Base-by-base conservation (phyloP, 2,797 vertebrate genomes). In the Psittacula derbiana region DNA sequence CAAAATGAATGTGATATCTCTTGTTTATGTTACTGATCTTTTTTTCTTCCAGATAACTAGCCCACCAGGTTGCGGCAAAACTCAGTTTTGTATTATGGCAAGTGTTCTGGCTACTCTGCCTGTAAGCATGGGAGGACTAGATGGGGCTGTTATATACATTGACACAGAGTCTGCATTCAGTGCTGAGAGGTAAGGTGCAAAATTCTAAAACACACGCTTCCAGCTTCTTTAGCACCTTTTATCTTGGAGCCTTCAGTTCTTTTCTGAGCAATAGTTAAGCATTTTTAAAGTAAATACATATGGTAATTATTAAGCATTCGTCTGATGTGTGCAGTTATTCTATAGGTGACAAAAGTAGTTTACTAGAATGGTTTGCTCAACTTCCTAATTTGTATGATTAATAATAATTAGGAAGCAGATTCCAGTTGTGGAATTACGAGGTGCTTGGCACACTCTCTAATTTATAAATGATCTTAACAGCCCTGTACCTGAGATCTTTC, bases 31-130 rank as follows among this genome's bases (percentile, higher is more conserved):
- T 88, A 24, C 21, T 87, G 11, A 75, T 40, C 5, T 67, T 85
- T 95, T 75, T 73, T 94, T 36, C 9, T 96, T 91, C 53, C 88
- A 99, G 98, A 94, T 99, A 94, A 98, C 98, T 24, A 98, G 98
- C 33, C 98, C 98, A 38, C 98, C 98, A 41, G 98, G 98, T 83
- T 98, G 98, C 97, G 98, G 98, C n/a, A 99, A 99, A 97, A 98
- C 98, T 90, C 98, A 99, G 5, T 97, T 99, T 96, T 99, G 98
- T 91, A 97, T 98, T 80, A 98, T 98, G 98, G 82, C 98, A 95
- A 98, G 98, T 66, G 95, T 98, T 74, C 78, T 99, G 96, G 98
- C 98, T 78, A 98, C 98, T 0, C 94, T 99, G 55, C 98, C 98
- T 11, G 82, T 88, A 61, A 96, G 80, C 82, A 97, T 98, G 98